These are phyloP conservation scores for Atractosteus spatula DNA, from an alignment of 2,113 vertebrate species.

Conservation along the genomic window DNA sequence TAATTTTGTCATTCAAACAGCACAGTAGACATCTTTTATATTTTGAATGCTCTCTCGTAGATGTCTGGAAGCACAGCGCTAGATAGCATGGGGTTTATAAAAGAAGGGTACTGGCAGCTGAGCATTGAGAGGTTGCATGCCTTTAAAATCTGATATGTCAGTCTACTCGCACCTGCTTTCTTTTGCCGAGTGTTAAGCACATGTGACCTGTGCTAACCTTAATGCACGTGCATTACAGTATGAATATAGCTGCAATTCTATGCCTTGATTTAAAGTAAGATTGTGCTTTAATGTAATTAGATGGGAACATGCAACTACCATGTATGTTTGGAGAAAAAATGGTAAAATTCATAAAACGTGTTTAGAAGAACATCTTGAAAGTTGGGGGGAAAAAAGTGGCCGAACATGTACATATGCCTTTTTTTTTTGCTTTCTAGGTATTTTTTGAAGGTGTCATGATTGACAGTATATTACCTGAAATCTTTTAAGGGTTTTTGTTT, in stretches of 20 bases:
- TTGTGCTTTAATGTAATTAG: constrained; percentile 62
- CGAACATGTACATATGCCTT: constrained; percentile 88
- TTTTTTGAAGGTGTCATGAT: constrained; percentile 67
- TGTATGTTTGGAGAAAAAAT: constrained; percentile 54
- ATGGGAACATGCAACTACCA: constrained; percentile 60
- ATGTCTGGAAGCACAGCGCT: constrained; percentile 53
- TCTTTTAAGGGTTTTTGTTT: constrained; percentile 60
- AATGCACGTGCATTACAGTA: constrained; percentile 52
- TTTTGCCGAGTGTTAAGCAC: constrained; percentile 50
- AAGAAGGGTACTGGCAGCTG: constrained; percentile 59
- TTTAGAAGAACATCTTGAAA: constrained; percentile 24
- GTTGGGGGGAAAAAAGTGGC: constrained; percentile 27
- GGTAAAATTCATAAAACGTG: constrained; percentile 41
- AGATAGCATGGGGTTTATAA: constrained; percentile 52
- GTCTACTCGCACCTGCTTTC: constrained; percentile 53
- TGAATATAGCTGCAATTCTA: constrained; percentile 42
- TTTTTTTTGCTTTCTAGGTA: constrained; percentile 78
- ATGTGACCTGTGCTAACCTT: constrained; percentile 44
- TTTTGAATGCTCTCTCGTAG: constrained; percentile 55
- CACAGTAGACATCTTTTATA: constrained; percentile 66
- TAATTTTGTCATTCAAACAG: constrained; percentile 71
- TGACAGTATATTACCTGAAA: constrained; percentile 77
- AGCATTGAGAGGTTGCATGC: constrained; percentile 70
- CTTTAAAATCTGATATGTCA: constrained; percentile 62
- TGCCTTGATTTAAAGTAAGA: constrained; percentile 63